phyloP scores from a whole-genome alignment of 2,797 vertebrate species.

The Halcyon badia region DNA sequence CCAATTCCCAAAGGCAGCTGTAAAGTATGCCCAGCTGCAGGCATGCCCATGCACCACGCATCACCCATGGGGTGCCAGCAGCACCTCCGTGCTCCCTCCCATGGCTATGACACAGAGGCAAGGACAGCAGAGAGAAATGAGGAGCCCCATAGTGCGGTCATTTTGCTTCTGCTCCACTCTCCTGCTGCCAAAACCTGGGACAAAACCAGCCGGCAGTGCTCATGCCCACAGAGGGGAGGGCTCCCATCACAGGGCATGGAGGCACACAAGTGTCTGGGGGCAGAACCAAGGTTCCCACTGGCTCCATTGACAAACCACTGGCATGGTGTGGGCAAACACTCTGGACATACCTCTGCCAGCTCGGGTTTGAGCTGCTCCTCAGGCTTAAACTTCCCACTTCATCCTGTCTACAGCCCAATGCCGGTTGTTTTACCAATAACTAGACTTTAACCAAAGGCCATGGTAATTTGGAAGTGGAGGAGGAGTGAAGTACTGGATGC shows the following conservation, averaged over 20 bases:
- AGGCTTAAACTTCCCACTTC: neutral
- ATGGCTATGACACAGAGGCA: neutral
- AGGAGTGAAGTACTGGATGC: neutral
- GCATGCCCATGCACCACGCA: neutral
- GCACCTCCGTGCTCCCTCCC: neutral
- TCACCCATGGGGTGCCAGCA: neutral
- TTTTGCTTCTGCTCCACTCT: neutral
- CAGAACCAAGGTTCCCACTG: neutral
- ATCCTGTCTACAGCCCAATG: neutral
- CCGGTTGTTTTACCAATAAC: neutral
- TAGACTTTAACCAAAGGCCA: neutral
- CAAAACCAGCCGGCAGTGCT: neutral
- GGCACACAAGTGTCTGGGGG: neutral
- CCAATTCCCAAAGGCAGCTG: fast-evolving
- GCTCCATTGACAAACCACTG: neutral
- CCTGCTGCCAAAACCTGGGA: neutral
- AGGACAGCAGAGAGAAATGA: neutral
- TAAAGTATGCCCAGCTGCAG: neutral
- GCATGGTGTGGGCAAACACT: neutral
- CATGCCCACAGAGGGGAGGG: fast-evolving
- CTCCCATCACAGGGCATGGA: neutral
- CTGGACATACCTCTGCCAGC: neutral
- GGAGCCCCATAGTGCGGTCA: fast-evolving
- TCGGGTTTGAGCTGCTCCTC: neutral
- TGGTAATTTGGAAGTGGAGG: neutral